Percentiles rank a stretch among this genome's conserved stretches.
Evolutionary conservation across 2,797 vertebrate genomes (phyloP).

Genomic region (Sparidentex hasta): DNA sequence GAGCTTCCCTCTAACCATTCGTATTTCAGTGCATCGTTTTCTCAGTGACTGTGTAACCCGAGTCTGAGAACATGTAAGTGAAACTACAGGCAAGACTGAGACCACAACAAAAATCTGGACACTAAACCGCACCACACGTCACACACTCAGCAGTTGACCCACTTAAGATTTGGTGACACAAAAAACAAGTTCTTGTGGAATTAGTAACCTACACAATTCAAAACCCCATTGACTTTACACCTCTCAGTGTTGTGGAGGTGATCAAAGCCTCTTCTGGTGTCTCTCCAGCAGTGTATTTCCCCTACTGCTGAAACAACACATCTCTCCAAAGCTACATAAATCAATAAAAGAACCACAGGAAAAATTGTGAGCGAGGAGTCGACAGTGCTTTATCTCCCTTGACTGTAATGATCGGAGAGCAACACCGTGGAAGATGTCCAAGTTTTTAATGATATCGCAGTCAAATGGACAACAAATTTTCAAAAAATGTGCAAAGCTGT

Average conservation of each 20-base stretch:
- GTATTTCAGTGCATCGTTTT: neutral
- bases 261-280: slow-evolving; percentile 45
- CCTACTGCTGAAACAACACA: slow-evolving; percentile 43
- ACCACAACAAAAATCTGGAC: neutral
- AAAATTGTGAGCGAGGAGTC: slow-evolving; percentile 50
- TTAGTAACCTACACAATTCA: slow-evolving; percentile 29
- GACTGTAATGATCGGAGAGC: slow-evolving; percentile 53
- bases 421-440: slow-evolving; percentile 52
- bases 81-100: neutral
- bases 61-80: neutral
- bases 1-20: neutral
- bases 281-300: slow-evolving; percentile 20
- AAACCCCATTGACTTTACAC: slow-evolving; percentile 47
- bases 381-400: slow-evolving; percentile 39
- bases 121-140: slow-evolving; percentile 9
- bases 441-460: slow-evolving; percentile 47
- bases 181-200: slow-evolving; percentile 30
- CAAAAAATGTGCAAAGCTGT: slow-evolving; percentile 27
- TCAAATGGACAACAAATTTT: slow-evolving; percentile 31
- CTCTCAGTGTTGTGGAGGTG: slow-evolving; percentile 26
- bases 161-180: slow-evolving; percentile 20
- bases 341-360: slow-evolving; percentile 53
- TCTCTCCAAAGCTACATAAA: slow-evolving; percentile 49
- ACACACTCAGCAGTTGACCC: neutral
- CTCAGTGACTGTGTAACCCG: neutral